Base-by-base conservation (phyloP, 2,113 vertebrate genomes). In the Leucosticte australis region DNA sequence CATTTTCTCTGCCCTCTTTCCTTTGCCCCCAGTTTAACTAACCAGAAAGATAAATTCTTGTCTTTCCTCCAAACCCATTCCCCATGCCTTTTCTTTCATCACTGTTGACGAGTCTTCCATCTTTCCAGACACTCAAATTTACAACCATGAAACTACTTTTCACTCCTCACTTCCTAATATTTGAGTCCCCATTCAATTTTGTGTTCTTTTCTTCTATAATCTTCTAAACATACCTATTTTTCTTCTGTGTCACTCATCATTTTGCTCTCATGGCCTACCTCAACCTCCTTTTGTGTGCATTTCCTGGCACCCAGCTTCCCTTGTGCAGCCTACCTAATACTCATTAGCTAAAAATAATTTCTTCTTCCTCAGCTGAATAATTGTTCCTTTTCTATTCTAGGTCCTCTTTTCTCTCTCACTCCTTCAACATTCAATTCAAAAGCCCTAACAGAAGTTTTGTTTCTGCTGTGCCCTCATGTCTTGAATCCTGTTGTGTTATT, bases 91-190 rank as follows among this genome's bases (percentile, higher is more conserved):
- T 91, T 82, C 87, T 94, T 87, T 97, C 64, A 0, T 59, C 64
- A 27, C 52, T 64, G 12, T 56, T 92, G 92, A 84, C 3, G 0
- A 87, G 15, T 52, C 50, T 81, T 95, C 91, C 44, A 71, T 94
- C 89, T 95, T 94, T 47, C 37, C 52, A 78, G 69, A 87, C 44
- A 68, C 35, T 87, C 52, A n/a, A 63, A 67, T 75, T 71, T 85
- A 89, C 64, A 96, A 35, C 31, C 53, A 80, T 53, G 69, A 94
- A 95, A 84, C 86, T 68, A 37, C 75, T 78, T 94, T 92, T 97
- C 96, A 92, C 69, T 94, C 94, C 31, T 87, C 95, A 93, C 95
- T 91, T 91, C 75, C 52, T 84, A 94, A 94, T 97, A 96, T 89
- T 70, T 15, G 1, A 1, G 28, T 89, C 7, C 8, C 14, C 47